A percentile compares a stretch with the other conserved stretches of the same genome.
phyloP scores from a whole-genome alignment of 2,797 vertebrate genomes.

The Rallus crepitans region DNA sequence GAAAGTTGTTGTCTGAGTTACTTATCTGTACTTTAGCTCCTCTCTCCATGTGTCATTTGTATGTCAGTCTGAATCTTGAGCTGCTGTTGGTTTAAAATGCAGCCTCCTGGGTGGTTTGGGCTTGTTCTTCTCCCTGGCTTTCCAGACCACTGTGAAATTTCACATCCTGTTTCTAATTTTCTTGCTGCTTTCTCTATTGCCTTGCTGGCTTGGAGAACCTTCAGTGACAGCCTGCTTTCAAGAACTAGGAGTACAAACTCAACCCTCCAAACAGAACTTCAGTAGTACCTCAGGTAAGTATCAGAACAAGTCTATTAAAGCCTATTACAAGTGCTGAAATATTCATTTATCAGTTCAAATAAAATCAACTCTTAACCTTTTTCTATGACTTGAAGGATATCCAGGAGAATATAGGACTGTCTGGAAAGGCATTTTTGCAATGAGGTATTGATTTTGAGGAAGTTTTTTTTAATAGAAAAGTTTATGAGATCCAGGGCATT shows the following conservation, averaged over 20 bases:
- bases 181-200: not conserved
- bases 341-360: not conserved
- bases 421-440: constrained; percentile 1
- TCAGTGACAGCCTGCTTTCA: not conserved
- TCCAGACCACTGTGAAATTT: not conserved
- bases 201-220: not conserved
- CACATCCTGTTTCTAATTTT: not conserved
- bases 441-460: constrained; percentile 49
- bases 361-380: not conserved
- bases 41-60: not conserved
- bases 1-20: not conserved
- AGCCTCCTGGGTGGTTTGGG: not conserved
- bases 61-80: not conserved
- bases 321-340: not conserved
- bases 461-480: constrained; percentile 26
- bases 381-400: not conserved
- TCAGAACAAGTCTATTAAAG: not conserved
- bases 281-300: not conserved
- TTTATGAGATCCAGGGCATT: not conserved
- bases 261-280: not conserved
- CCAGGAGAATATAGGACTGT: not conserved
- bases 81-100: not conserved
- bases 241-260: not conserved
- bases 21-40: not conserved
- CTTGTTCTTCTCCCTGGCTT: not conserved